These are phyloP conservation scores for Acanthopleura granulata DNA, from an alignment of 2,888 invertebrate species.

Conservation along the genomic window DNA sequence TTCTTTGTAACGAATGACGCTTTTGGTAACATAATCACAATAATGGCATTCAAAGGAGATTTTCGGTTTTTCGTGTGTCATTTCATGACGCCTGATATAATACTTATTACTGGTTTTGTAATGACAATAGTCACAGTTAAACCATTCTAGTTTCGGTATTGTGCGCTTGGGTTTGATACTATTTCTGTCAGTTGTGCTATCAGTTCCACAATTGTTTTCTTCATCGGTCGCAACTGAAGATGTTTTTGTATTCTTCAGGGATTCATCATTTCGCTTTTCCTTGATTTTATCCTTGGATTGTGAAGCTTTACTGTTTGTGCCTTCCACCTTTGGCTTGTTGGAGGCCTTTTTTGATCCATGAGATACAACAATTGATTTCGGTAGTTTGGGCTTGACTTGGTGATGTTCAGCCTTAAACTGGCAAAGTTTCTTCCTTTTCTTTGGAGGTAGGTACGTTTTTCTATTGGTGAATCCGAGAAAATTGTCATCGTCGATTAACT, in stretches of 20 bases:
- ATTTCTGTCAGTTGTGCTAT: neutral
- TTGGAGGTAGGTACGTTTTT: neutral
- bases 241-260: neutral
- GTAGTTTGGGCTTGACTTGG: neutral
- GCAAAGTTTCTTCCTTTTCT: slow-evolving; percentile 14
- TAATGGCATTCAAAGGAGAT: slow-evolving; percentile 33
- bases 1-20: slow-evolving; percentile 31
- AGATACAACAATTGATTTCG: neutral
- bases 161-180: neutral
- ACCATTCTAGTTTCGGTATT: neutral
- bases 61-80: slow-evolving; percentile 8
- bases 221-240: neutral
- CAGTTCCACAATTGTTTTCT: neutral
- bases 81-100: slow-evolving; percentile 1
- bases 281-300: neutral
- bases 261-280: neutral
- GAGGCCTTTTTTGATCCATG: neutral
- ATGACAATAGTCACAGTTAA: slow-evolving; percentile 3
- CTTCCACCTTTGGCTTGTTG: neutral
- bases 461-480: neutral
- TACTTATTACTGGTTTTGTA: slow-evolving; percentile 18
- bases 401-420: slow-evolving; percentile 3
- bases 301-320: neutral
- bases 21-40: slow-evolving; percentile 40
- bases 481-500: neutral